phyloP scores from a whole-genome alignment of 2,113 vertebrate species.

The Budorcas taxicolor region DNA sequence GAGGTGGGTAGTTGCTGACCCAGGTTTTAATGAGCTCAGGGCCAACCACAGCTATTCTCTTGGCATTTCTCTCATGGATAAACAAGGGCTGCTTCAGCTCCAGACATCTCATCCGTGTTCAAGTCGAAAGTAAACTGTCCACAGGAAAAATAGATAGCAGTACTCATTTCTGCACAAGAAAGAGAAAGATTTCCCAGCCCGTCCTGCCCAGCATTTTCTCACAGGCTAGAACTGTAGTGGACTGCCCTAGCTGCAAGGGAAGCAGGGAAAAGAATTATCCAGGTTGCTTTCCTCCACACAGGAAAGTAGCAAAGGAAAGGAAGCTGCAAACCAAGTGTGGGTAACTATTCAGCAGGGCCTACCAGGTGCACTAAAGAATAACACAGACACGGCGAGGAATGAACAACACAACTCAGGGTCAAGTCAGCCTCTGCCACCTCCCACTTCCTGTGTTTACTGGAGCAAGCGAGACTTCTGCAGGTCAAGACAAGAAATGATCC shows the following conservation, averaged over 20 bases:
- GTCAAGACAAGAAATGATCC: background rate
- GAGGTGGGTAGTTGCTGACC: background rate
- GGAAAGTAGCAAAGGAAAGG: background rate
- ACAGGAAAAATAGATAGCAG: background rate
- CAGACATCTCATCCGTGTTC: background rate
- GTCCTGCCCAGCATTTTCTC: background rate
- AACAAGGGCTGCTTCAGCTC: background rate
- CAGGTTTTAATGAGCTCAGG: background rate
- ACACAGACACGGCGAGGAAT: background rate
- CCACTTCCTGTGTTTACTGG: background rate
- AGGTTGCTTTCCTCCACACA: background rate
- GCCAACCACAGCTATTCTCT: background rate
- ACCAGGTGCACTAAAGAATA: background rate
- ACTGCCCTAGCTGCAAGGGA: background rate
- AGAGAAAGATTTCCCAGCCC: background rate
- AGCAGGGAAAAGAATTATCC: background rate
- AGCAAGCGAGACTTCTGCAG: background rate
- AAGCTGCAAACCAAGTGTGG: background rate
- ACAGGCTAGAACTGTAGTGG: background rate
- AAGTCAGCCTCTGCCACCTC: background rate
- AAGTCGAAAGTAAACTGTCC: background rate
- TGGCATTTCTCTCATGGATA: background rate
- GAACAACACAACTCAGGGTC: background rate
- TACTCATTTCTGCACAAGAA: background rate
- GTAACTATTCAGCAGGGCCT: background rate